phyloP scores from a whole-genome alignment of 2,888 invertebrate genomes.

The Aromia moschata region DNA sequence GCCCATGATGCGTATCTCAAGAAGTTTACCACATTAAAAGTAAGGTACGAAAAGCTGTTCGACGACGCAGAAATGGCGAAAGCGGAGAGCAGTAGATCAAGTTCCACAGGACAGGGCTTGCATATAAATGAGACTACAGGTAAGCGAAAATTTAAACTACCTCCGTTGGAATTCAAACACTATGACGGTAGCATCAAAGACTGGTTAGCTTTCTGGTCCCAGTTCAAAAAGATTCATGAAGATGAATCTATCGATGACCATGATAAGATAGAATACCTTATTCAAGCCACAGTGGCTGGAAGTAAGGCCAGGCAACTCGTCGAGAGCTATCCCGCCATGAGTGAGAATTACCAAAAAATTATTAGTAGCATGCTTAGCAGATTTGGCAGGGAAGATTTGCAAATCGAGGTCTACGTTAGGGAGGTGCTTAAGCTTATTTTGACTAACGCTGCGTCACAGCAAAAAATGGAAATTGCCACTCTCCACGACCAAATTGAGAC shows the following conservation, averaged over 20 bases:
- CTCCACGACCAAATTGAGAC: slow-evolving; percentile 49
- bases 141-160: too few species aligned
- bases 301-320: slow-evolving; percentile 36
- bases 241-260: slow-evolving; percentile 14
- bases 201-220: slow-evolving; percentile 15
- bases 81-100: too few species aligned
- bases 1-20: too few species aligned
- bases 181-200: slow-evolving; percentile 20
- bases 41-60: too few species aligned
- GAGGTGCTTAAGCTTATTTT: slow-evolving; percentile 49
- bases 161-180: slow-evolving; percentile 8
- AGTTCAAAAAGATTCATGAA: slow-evolving; percentile 38
- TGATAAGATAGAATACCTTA: slow-evolving; percentile 37
- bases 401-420: slow-evolving; percentile 49
- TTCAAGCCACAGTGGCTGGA: slow-evolving; percentile 33
- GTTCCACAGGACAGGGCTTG: too few species aligned
- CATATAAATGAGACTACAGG: too few species aligned
- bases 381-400: slow-evolving; percentile 48
- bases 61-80: too few species aligned
- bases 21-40: too few species aligned
- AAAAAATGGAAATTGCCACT: slow-evolving; percentile 29
- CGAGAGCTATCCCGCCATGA: slow-evolving; percentile 37
- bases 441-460: slow-evolving; percentile 33
- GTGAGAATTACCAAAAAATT: slow-evolving; percentile 39
- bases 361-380: slow-evolving; percentile 42